phyloP scores from a whole-genome alignment of 2,113 vertebrate species.

The Hemiprocne comata region DNA sequence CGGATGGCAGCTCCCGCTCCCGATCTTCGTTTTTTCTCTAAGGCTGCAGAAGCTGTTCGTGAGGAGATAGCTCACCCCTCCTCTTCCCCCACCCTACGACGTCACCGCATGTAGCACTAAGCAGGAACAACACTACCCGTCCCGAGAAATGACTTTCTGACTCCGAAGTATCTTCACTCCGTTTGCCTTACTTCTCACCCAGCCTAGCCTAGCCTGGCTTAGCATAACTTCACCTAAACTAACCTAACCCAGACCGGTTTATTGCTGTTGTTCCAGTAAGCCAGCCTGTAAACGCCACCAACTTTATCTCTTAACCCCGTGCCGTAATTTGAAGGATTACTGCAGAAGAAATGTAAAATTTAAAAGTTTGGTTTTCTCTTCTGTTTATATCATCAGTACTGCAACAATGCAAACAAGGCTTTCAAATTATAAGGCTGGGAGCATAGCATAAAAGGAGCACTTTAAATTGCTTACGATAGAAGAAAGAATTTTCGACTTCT shows the following conservation, averaged over 20 bases:
- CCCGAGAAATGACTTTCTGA: not conserved
- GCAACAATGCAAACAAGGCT: not conserved
- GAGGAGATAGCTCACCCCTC: conserved; percentile 23
- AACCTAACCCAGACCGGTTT: not conserved
- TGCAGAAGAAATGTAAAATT: not conserved
- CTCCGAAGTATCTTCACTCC: not conserved
- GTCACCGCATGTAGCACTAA: not conserved
- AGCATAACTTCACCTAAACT: too few species aligned
- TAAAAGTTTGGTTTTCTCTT: not conserved
- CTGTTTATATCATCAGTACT: not conserved
- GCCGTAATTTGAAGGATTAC: not conserved
- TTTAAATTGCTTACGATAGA: not conserved
- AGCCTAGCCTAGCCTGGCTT: not conserved
- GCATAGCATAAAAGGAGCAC: not conserved
- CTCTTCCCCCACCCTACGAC: conserved; percentile 52
- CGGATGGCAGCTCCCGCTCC: not conserved
- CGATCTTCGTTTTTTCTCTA: not conserved
- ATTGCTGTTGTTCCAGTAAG: not conserved
- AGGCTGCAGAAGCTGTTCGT: conserved; percentile 44
- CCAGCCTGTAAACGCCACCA: not conserved
- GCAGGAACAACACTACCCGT: conserved; percentile 15
- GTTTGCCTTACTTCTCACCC: not conserved
- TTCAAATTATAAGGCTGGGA: not conserved
- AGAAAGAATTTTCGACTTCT: not conserved
- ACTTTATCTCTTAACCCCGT: not conserved